Evolutionary conservation across 1,140 invertebrate genomes (phyloP).

Genomic region (honey bee (Apis mellifera)): DNA sequence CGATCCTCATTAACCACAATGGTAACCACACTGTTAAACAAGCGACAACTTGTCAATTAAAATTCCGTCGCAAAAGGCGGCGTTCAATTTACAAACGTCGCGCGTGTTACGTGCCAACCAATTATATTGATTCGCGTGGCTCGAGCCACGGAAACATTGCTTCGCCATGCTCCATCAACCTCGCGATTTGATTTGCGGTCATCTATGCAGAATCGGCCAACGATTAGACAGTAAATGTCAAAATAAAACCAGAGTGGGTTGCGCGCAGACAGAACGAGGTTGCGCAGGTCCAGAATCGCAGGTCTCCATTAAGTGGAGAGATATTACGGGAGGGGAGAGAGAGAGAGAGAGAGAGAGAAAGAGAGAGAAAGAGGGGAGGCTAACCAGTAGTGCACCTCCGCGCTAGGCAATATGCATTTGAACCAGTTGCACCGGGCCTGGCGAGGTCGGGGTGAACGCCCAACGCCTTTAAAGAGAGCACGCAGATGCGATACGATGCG

Average conservation of each 20-base stretch:
- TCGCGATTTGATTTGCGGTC: constrained; percentile 36
- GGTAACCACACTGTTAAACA: background rate
- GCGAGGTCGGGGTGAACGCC: constrained; percentile 81
- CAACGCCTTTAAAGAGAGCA: constrained; percentile 79
- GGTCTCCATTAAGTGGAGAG: constrained; percentile 64
- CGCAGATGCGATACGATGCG: constrained; percentile 56
- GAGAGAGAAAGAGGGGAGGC: constrained; percentile 37
- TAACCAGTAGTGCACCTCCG: constrained; percentile 76
- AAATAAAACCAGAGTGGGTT: constrained; percentile 46
- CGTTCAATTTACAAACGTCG: constrained; percentile 1
- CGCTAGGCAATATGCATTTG: constrained; percentile 74
- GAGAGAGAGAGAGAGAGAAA: background rate
- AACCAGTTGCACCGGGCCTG: constrained; percentile 77
- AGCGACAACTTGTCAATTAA: constrained; percentile 25
- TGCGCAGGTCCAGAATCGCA: constrained; percentile 32
- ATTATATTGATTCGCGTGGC: background rate
- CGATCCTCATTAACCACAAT: background rate
- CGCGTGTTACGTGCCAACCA: background rate
- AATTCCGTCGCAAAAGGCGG: constrained; percentile 16
- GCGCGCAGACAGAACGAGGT: constrained; percentile 19
- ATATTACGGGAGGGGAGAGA: background rate
- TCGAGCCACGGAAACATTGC: background rate
- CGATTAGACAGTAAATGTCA: constrained; percentile 48
- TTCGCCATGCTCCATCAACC: constrained; percentile 13
- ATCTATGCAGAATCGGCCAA: constrained; percentile 43